Conservation (phyloP, 2,113 vertebrate species). For the Salvelinus alpinus region DNA sequence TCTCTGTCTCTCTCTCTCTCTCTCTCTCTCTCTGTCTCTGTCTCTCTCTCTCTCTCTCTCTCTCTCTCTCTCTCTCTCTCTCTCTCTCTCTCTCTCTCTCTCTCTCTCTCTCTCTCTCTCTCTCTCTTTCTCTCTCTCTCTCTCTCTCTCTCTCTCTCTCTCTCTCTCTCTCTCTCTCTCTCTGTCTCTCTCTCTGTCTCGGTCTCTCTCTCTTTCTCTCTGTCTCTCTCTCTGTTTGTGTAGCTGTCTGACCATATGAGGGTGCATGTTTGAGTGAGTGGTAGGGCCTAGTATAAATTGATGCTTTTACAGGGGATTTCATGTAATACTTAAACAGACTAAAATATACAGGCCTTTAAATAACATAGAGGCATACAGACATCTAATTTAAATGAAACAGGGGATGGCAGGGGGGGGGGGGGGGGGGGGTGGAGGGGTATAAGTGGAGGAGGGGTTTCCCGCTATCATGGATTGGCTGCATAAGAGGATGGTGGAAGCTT, state of each 20-base stretch:
- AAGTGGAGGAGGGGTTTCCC: constrained; percentile 14
- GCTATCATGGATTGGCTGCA: background rate
- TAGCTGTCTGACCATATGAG: too few species aligned
- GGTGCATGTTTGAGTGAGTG: constrained; percentile 31
- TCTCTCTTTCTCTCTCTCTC: too few species aligned
- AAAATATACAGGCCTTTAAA: constrained; percentile 73
- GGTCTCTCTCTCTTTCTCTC: too few species aligned
- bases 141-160: too few species aligned
- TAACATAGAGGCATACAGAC: constrained; percentile 59
- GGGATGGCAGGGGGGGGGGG: constrained; percentile 7
- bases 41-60: too few species aligned
- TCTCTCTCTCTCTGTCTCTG: fast-evolving
- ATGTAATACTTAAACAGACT: constrained; percentile 70
- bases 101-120: too few species aligned
- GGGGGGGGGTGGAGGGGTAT: constrained; percentile 35
- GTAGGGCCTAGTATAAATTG: constrained; percentile 68
- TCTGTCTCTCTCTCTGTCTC: too few species aligned
- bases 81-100: too few species aligned
- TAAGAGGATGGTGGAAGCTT: background rate
- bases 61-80: too few species aligned
- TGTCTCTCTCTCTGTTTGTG: too few species aligned
- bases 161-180: too few species aligned
- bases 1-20: too few species aligned
- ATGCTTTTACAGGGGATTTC: constrained; percentile 68
- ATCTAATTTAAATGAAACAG: constrained; percentile 55